Conservation (phyloP, 2,113 vertebrate species). For the Sinocyclocheilus maitianheensis region DNA sequence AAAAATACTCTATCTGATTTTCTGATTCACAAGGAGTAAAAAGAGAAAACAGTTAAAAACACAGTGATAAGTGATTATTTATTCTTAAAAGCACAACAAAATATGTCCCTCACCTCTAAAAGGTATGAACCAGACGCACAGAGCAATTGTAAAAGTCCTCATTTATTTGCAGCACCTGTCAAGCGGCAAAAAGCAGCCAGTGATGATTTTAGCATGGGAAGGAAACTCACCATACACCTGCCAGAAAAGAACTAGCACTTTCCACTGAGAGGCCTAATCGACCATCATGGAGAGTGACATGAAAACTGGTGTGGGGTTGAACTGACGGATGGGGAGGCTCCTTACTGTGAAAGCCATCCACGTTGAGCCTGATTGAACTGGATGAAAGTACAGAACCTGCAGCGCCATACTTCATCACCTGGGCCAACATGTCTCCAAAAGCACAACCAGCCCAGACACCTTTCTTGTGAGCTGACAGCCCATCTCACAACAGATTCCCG, state of each 20-base stretch:
- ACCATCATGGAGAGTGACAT: slow-evolving; percentile 31
- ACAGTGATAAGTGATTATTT: no score
- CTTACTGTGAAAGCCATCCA: slow-evolving; percentile 18
- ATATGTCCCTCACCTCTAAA: background rate
- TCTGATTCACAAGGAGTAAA: background rate
- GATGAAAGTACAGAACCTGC: slow-evolving; percentile 9
- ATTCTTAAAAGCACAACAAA: no score
- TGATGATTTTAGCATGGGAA: slow-evolving; percentile 29
- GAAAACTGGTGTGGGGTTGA: slow-evolving; percentile 29
- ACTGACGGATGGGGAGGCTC: slow-evolving; percentile 15
- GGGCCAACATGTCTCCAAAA: slow-evolving; percentile 1
- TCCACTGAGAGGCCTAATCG: slow-evolving; percentile 26
- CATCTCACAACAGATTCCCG: background rate
- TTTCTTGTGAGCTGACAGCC: slow-evolving; percentile 25
- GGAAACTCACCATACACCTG: slow-evolving; percentile 23
- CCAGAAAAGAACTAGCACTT: slow-evolving; percentile 21
- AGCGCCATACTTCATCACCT: slow-evolving; percentile 7
- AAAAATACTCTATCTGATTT: background rate
- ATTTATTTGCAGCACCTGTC: background rate
- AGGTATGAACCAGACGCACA: background rate
- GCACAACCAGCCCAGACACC: slow-evolving; percentile 19
- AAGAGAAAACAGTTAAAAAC: no score
- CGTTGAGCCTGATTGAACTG: background rate
- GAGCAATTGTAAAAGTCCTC: background rate
- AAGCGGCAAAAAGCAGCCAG: background rate